Evolutionary conservation across 2,113 vertebrate genomes (phyloP).

Genomic region (Hippopotamus amphibius): DNA sequence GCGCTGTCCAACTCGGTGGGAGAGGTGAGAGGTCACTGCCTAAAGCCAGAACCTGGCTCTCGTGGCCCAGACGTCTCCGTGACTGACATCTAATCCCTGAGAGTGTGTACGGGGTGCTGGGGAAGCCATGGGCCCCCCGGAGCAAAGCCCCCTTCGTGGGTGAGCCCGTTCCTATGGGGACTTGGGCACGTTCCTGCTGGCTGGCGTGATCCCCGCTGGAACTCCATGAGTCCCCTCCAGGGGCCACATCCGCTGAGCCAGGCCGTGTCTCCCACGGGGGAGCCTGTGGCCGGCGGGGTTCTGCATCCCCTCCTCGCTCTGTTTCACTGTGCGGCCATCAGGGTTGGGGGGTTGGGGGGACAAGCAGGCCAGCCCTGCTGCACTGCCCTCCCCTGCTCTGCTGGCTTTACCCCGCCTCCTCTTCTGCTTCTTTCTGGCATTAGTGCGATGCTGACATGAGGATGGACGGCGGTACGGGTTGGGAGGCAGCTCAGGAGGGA

Average conservation of each 20-base stretch:
- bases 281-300: fast-evolving
- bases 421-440: background rate
- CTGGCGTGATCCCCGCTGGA: too few species aligned
- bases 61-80: background rate
- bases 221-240: background rate
- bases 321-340: background rate
- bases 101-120: background rate
- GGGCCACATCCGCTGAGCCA: background rate
- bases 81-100: fast-evolving
- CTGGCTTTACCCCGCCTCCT: background rate
- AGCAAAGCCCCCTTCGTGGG: background rate
- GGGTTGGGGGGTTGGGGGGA: background rate
- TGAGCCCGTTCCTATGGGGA: too few species aligned
- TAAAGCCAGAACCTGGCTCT: too few species aligned
- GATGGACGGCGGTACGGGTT: background rate
- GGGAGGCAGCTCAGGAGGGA: too few species aligned
- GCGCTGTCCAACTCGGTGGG: conserved; percentile 98
- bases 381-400: background rate
- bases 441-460: fast-evolving
- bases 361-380: background rate
- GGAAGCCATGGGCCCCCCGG: background rate
- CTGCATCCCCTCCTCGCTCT: fast-evolving
- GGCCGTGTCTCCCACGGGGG: background rate
- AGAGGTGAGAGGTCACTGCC: conserved; percentile 90
- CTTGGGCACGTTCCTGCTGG: background rate